Base-by-base conservation (phyloP, 2,888 invertebrate species). In the Coelinius sp. region DNA sequence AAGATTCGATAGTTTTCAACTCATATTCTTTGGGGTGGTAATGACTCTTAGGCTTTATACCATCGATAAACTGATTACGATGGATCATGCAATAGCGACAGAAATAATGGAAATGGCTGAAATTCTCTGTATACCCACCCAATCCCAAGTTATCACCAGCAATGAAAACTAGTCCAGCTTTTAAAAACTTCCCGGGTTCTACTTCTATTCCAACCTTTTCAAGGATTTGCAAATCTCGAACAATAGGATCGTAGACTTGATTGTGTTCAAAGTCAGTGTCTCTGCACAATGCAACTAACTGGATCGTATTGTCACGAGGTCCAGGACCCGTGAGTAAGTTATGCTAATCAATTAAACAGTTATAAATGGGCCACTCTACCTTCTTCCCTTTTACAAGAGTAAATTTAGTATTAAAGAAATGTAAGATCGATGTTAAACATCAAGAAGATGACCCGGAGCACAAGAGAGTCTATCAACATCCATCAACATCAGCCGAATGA, bases 71-170 rank as follows among this genome's bases (percentile, higher is more conserved):
- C 31, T 46, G 20, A 44, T 41, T 8, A 25, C 59, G 49, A 6
- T 20, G 31, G 35, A 65, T 63, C 10, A 65, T 8, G 44, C 78
- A 78, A 63, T 73, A 78, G 27, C 74, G 38, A 64, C 76, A 76
- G 66, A 77, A 78, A 59, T 75, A 71, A 12, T 65, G 25, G 7
- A 22, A 5, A 5, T 20, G 64, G 62, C 75, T 74, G 24, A 77
- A 77, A 73, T 78, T 78, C 24, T 76, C 76, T 10, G 65, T 62
- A 44, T 73, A 77, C 2, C 76, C 78, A 8, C 76, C 78, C 10
- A 78, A 49, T 31, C 25, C 76, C 8, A 74, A 68, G 56, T 77
- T 75, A 59, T 77, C 76, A 24, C 75, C 75, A 20, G 74, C 53
- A 10, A 77, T 71, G 25, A 73, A 74, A 1, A 74, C 75, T 31